A percentile compares a stretch with the other conserved stretches of the same genome.
Conservation (phyloP, 2,797 vertebrate species). For the Jordanella pulchra region DNA sequence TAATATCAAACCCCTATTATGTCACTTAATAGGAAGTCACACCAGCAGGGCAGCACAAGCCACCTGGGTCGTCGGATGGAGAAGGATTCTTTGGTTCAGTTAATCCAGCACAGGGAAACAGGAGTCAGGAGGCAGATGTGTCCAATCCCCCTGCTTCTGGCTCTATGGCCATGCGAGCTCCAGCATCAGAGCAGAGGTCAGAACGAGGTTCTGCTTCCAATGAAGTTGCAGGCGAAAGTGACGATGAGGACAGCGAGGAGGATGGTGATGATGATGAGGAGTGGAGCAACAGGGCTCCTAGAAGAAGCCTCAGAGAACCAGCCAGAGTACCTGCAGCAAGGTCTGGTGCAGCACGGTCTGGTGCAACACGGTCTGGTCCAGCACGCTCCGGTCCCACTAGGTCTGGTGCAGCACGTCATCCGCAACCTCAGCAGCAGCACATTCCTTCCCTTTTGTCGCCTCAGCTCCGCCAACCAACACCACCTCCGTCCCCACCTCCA, state of each 20-base stretch:
- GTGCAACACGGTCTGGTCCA: conserved; percentile 59
- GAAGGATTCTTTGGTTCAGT: conserved; percentile 55
- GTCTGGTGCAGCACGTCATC: conserved; percentile 69
- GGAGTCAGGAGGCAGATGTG: conserved; percentile 69
- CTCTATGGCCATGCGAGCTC: conserved; percentile 62
- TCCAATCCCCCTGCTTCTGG: conserved; percentile 71
- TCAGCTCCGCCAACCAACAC: conserved; percentile 78
- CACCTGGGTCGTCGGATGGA: conserved; percentile 66
- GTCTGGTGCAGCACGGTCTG: conserved; percentile 74
- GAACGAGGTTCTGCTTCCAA: conserved; percentile 68
- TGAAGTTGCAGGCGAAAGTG: conserved; percentile 72
- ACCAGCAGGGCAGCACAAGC: conserved; percentile 71
- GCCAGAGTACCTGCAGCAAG: conserved; percentile 64
- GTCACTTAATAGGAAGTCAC: conserved; percentile 69
- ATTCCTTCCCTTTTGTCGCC: conserved; percentile 79
- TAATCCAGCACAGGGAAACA: conserved; percentile 60
- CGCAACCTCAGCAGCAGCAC: conserved; percentile 77
- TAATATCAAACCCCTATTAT: conserved; percentile 13
- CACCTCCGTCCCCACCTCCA: conserved; percentile 81
- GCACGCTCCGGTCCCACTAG: conserved; percentile 59
- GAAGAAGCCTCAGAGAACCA: conserved; percentile 70
- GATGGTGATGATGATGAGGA: conserved; percentile 75
- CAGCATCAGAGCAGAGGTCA: conserved; percentile 48
- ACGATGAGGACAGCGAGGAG: conserved; percentile 77
- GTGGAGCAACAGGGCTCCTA: conserved; percentile 67